Evolutionary conservation across 2,797 vertebrate genomes (phyloP).

Genomic region (Spinibarbus caldwelli): DNA sequence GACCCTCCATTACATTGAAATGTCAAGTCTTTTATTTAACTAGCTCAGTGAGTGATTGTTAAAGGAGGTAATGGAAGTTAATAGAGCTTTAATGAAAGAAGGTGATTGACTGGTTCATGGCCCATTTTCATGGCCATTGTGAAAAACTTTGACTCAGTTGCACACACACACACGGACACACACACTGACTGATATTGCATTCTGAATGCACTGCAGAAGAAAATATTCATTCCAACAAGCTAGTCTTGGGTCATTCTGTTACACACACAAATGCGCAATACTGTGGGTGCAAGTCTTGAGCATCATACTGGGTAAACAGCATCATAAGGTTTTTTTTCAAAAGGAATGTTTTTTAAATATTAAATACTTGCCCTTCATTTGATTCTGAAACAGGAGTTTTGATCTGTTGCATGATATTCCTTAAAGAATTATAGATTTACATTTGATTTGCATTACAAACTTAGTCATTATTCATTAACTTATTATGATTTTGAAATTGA

Average conservation of each 20-base stretch:
- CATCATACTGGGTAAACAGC: neutral
- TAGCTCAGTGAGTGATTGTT: slow-evolving; percentile 14
- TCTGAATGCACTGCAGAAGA: neutral
- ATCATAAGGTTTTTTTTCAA: neutral
- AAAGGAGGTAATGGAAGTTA: slow-evolving; percentile 6
- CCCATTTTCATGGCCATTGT: neutral
- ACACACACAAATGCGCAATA: neutral
- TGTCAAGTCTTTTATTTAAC: neutral
- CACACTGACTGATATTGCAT: neutral
- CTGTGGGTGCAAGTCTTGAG: neutral
- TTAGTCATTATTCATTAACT: neutral
- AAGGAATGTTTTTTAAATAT: neutral
- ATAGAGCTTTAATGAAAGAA: neutral
- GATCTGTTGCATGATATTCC: neutral
- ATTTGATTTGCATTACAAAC: neutral
- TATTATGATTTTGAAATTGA: neutral
- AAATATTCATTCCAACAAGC: neutral
- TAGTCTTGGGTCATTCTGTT: neutral
- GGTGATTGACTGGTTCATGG: neutral
- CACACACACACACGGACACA: neutral
- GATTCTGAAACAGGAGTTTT: neutral
- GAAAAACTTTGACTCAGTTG: neutral
- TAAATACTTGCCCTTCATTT: neutral
- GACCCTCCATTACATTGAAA: neutral
- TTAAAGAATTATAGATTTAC: neutral